phyloP scores from a whole-genome alignment of 2,113 vertebrate genomes.

The Rhinopithecus roxellana region DNA sequence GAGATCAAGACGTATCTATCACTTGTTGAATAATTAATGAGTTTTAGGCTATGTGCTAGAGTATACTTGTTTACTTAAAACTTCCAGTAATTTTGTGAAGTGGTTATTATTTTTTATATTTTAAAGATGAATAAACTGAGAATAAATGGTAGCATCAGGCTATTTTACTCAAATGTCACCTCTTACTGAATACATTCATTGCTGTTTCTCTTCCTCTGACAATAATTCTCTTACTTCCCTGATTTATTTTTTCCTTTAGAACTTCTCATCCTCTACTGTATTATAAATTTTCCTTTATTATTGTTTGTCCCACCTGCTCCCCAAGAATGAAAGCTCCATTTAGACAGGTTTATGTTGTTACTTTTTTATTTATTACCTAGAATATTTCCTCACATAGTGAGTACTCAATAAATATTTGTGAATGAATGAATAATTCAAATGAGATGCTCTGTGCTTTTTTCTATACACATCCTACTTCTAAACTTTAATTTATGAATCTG shows the following conservation, averaged over 20 bases:
- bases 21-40: not conserved
- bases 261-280: not conserved
- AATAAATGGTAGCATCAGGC: not conserved
- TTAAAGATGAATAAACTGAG: not conserved
- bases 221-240: not conserved
- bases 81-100: not conserved
- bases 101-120: not conserved
- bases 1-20: not conserved
- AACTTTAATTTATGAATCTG: not conserved
- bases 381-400: not conserved
- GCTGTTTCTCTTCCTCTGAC: not conserved
- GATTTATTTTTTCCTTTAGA: not conserved
- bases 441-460: not conserved
- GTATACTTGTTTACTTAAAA: not conserved
- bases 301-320: not conserved
- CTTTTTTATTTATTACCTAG: not conserved
- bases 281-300: not conserved
- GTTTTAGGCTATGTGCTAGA: not conserved
- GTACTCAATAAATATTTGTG: not conserved
- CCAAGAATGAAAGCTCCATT: not conserved
- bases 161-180: not conserved
- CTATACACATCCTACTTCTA: not conserved
- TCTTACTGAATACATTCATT: not conserved
- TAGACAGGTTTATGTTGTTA: not conserved
- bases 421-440: not conserved